Base-by-base conservation (phyloP, 2,113 vertebrate genomes). In the Psilopsiagon aymara region DNA sequence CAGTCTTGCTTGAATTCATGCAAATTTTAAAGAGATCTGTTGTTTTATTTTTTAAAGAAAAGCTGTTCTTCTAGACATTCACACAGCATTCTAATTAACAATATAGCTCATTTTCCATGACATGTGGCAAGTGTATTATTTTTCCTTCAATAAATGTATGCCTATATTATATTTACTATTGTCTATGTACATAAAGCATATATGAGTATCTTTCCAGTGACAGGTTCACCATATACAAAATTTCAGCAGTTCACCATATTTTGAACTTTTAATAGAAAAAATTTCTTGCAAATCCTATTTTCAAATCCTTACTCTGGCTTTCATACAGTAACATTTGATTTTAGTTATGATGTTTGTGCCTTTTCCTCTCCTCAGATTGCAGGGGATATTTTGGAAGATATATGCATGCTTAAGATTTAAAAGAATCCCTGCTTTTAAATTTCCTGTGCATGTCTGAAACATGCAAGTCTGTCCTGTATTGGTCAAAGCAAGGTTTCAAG, bases 391-490 rank as follows among this genome's bases (percentile, higher is more conserved):
- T 63, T 24, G 3, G 7, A 25, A 25, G 18, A 25, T 19, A 19
- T 15, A 29, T 33, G 51, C 21, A 41, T 18, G 28, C 17, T 74
- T 21, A 24, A 4, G 5, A 27, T 57, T 71, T 64, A 63, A 49
- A 49, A 62, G 21, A 73, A 53, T n/a, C n/a, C 11, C 13, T 69
- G 21, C 57, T 91, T 82, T 73, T 85, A 69, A 43, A 7, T 63
- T 39, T 57, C 28, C 44, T 83, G 24, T 23, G 29, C 12, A 3
- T 3, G 2, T 35, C 47, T 62, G 55, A 88, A 86, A 60, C 8
- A 25, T 1, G 0, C 14, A 20, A 33, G 39, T 35, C 39, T 25
- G 33, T 14, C 43, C 43, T 27, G 14, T 2, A 0, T 12, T 53
- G 7, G 24, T 44, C 35, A 55, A 92, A 89, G 14, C 20, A 43